Conservation (phyloP, 2,888 invertebrate species). For the Meteorus colon region DNA sequence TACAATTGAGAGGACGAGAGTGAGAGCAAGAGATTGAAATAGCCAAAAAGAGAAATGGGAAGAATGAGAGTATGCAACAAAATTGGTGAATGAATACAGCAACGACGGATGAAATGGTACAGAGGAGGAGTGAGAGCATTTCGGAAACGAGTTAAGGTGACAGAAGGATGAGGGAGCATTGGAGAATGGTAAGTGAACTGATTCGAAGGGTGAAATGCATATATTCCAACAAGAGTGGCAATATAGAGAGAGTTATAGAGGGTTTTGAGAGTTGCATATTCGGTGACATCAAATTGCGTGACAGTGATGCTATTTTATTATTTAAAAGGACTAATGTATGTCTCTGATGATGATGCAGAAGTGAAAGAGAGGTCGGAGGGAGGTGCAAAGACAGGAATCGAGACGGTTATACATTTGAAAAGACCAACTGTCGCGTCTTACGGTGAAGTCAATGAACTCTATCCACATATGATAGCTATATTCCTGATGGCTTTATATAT, state of each 20-base stretch:
- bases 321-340: slow-evolving; percentile 30
- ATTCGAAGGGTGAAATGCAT: slow-evolving; percentile 38
- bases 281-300: slow-evolving; percentile 36
- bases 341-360: slow-evolving; percentile 13
- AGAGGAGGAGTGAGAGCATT: background rate
- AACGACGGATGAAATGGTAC: slow-evolving; percentile 6
- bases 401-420: background rate
- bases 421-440: slow-evolving; percentile 3
- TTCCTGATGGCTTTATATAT: background rate
- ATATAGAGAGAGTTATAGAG: slow-evolving; percentile 3
- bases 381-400: slow-evolving; percentile 4
- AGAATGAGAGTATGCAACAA: background rate
- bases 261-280: slow-evolving; percentile 40
- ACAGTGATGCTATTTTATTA: slow-evolving; percentile 46
- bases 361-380: background rate
- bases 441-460: slow-evolving; percentile 12
- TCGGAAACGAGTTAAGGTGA: slow-evolving; percentile 1
- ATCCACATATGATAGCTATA: background rate
- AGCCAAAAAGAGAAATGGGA: background rate
- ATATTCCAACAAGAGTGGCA: slow-evolving; percentile 39
- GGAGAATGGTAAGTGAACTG: background rate
- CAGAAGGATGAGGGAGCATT: background rate
- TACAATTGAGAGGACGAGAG: slow-evolving; percentile 14
- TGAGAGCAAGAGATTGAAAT: background rate
- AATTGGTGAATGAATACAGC: background rate